Evolutionary conservation across 2,888 invertebrate species (phyloP).

Genomic region (Scaptomyza reducta): DNA sequence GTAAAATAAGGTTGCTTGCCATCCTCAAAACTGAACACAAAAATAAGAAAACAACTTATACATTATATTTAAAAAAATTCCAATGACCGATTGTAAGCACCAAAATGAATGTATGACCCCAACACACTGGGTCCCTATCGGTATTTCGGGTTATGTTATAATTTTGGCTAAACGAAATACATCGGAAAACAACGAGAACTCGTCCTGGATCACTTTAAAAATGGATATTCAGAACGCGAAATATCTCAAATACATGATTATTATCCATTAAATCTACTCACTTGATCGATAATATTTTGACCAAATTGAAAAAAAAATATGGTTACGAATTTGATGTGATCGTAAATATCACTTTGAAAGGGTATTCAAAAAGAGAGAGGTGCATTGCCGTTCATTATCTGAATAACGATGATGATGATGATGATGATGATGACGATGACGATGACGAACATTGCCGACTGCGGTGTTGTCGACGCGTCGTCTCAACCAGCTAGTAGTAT

Average conservation of each 20-base stretch:
- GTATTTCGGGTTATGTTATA: too few species aligned
- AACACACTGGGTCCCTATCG: too few species aligned
- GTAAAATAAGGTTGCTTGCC: too few species aligned
- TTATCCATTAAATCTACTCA: background rate
- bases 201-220: too few species aligned
- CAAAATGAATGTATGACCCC: too few species aligned
- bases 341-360: background rate
- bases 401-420: conserved; percentile 12
- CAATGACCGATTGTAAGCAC: too few species aligned
- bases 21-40: background rate
- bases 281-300: background rate
- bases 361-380: background rate
- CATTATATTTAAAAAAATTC: too few species aligned
- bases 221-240: too few species aligned
- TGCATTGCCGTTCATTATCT: conserved; percentile 23
- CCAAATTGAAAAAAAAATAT: background rate
- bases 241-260: background rate
- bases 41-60: too few species aligned
- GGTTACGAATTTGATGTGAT: background rate
- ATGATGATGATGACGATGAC: conserved; percentile 15
- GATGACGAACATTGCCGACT: conserved; percentile 19
- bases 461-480: conserved; percentile 40
- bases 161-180: too few species aligned
- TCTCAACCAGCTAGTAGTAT: conserved; percentile 31
- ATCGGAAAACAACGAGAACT: too few species aligned